Conservation (phyloP, 2,888 invertebrate species). For the Nomada ruficornis region DNA sequence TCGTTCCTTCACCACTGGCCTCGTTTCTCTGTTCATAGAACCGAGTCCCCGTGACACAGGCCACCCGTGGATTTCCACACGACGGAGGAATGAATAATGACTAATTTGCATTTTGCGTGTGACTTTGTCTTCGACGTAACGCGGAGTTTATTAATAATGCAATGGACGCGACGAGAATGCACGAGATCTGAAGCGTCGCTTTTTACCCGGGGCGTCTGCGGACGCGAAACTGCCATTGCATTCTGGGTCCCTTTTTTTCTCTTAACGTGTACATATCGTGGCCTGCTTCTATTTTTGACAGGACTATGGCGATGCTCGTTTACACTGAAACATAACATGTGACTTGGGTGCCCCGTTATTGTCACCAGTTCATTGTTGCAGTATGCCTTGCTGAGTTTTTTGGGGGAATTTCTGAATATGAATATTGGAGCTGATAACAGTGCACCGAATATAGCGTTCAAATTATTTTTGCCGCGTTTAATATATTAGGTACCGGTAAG, state of each 20-base stretch:
- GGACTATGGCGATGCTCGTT: neutral
- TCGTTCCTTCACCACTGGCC: slow-evolving; percentile 20
- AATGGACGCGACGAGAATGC: slow-evolving; percentile 61
- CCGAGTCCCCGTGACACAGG: slow-evolving; percentile 32
- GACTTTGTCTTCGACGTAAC: slow-evolving; percentile 76
- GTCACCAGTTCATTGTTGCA: no score
- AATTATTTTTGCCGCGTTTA: no score
- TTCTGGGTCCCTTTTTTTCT: neutral
- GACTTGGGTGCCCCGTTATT: neutral
- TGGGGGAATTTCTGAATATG: no score
- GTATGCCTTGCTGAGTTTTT: no score
- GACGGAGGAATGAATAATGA: slow-evolving; percentile 70
- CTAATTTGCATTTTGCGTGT: slow-evolving; percentile 82
- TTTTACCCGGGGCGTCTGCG: neutral
- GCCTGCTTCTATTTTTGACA: neutral
- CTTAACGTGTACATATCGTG: neutral
- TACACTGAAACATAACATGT: neutral
- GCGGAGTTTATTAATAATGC: slow-evolving; percentile 80
- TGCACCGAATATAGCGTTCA: no score
- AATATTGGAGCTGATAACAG: no score
- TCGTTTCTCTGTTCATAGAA: slow-evolving; percentile 36
- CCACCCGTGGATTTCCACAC: slow-evolving; percentile 63
- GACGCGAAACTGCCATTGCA: slow-evolving; percentile 2
- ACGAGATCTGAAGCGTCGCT: neutral
- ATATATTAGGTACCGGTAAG: no score